Conservation (phyloP, 35 echinoderm and acorn worm species). For the Hemicentrotus pulcherrimus region DNA sequence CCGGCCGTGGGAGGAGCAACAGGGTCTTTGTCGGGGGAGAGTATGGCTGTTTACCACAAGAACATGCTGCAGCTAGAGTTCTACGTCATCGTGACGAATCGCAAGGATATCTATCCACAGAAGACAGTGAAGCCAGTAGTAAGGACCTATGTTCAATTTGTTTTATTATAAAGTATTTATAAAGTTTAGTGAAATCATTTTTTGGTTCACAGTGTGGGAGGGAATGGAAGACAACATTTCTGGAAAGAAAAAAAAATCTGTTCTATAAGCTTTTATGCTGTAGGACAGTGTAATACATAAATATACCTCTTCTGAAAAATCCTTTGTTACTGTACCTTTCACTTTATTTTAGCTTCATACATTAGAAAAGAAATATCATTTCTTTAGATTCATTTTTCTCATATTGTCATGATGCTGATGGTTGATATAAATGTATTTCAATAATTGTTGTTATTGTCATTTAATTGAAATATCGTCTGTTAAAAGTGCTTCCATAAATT, state of each 20-base stretch:
- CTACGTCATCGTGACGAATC: conserved; percentile 87
- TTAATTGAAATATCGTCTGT: too few species aligned
- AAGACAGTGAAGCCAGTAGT: background rate
- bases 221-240: background rate
- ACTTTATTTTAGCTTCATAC: too few species aligned
- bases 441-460: too few species aligned
- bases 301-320: too few species aligned
- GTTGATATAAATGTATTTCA: too few species aligned
- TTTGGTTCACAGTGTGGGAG: background rate
- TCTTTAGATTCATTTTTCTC: too few species aligned
- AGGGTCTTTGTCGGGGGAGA: background rate
- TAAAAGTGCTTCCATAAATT: background rate
- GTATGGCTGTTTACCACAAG: conserved; percentile 52
- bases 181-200: too few species aligned
- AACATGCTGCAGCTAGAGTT: conserved; percentile 88
- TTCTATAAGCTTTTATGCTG: background rate
- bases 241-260: background rate
- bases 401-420: too few species aligned
- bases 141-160: background rate
- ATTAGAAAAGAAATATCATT: too few species aligned
- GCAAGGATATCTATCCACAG: conserved; percentile 71
- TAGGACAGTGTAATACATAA: too few species aligned
- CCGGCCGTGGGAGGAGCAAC: conserved; percentile 51
- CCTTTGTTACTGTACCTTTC: too few species aligned
- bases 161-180: background rate